Conservation (phyloP, 2,888 invertebrate genomes). For the Alloscopus bannaensis region DNA sequence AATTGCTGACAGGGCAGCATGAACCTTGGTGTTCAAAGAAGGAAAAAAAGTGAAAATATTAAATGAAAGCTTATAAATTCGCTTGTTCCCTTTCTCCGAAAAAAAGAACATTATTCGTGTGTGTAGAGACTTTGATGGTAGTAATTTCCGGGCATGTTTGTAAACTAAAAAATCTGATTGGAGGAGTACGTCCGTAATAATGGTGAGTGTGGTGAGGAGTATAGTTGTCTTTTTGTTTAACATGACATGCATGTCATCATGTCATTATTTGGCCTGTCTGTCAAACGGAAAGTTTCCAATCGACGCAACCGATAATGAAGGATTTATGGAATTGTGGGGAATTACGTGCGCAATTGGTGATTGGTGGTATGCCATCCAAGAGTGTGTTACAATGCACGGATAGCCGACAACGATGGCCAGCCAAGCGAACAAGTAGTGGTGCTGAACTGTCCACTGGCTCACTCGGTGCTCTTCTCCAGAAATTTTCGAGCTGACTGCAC, state of each 20-base stretch:
- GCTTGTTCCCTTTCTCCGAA: constrained; percentile 11
- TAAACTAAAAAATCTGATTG: no score
- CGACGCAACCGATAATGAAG: constrained; percentile 9
- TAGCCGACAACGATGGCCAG: constrained; percentile 60
- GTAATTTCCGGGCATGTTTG: constrained; percentile 45
- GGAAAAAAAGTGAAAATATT: not conserved
- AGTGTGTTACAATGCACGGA: constrained; percentile 58
- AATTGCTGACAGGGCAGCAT: constrained; percentile 56
- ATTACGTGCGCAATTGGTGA: constrained; percentile 57
- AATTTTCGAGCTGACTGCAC: constrained; percentile 33
- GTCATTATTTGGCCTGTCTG: constrained; percentile 48
- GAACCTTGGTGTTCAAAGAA: constrained; percentile 22
- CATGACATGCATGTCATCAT: constrained; percentile 31
- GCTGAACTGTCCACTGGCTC: constrained; percentile 52
- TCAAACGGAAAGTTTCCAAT: constrained; percentile 22
- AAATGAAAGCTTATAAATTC: not conserved
- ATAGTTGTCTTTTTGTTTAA: not conserved
- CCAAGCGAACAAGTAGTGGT: constrained; percentile 62
- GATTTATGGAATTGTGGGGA: constrained; percentile 30
- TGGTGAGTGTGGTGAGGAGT: not conserved
- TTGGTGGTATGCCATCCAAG: constrained; percentile 61
- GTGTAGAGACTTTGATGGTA: no score
- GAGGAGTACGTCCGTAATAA: no score
- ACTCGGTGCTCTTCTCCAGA: constrained; percentile 35
- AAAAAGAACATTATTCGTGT: constrained; percentile 2